These are phyloP conservation scores for Psammodynastes pulverulentus DNA, from an alignment of 2,113 vertebrate genomes.

Conservation along the genomic window DNA sequence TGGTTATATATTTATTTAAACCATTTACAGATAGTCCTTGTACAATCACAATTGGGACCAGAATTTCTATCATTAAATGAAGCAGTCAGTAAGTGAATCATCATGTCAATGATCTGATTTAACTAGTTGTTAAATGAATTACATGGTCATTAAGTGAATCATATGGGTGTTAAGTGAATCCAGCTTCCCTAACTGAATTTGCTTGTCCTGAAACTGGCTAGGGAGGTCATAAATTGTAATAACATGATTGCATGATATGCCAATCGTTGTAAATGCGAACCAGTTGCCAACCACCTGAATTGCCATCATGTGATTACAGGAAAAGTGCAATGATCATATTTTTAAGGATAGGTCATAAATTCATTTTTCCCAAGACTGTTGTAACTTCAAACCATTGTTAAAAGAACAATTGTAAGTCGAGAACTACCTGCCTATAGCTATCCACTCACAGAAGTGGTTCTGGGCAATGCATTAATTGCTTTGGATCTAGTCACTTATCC, in stretches of 20 bases:
- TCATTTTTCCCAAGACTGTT: neutral
- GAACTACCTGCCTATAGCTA: neutral
- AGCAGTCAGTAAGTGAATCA: neutral
- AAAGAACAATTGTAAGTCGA: neutral
- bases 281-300: no score
- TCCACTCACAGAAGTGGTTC: neutral
- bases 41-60: neutral
- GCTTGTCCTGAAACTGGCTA: neutral
- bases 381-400: neutral
- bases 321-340: neutral
- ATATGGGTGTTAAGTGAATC: neutral
- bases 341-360: neutral
- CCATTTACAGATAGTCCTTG: neutral
- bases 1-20: neutral
- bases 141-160: neutral
- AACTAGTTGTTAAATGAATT: neutral
- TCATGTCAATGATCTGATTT: neutral
- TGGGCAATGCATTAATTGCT: neutral
- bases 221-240: neutral
- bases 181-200: neutral
- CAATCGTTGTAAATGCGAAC: neutral
- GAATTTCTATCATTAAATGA: neutral
- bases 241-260: neutral
- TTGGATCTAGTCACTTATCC: neutral
- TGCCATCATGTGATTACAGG: no score